Base-by-base conservation (phyloP, 2,797 vertebrate genomes). In the Typhlichthys subterraneus region DNA sequence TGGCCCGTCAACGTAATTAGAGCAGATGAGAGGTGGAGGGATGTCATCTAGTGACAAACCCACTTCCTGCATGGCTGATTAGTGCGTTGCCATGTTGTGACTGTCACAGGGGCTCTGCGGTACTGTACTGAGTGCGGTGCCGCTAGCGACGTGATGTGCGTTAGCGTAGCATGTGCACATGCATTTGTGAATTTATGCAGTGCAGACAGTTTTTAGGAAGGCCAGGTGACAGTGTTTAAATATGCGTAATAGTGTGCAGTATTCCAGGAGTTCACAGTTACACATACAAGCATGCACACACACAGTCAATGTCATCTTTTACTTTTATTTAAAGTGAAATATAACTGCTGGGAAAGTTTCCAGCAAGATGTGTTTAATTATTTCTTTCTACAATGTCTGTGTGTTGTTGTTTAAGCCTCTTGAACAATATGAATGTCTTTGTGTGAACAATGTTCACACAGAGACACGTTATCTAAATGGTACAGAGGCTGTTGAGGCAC, bases 381-480 rank as follows among this genome's bases (percentile, higher is more conserved):
- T 66, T 63, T 64, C 23, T 29, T 29, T 29, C 23, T 29, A 29
- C 3, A 29, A 29, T 29, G 23, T 76, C 69, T 77, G 88, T 85
- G 83, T 89, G 84, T 86, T 86, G 80, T 82, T 86, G 75, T 79
- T 69, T 55, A 62, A 59, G 60, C 62, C 64, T 66, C 5, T 52
- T 72, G 79, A 80, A 86, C 82, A 88, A 86, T 85, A 67, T 1
- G 10, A 29, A 29, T 29, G 23, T 29, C 23, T 23, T 23, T 23
- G 23, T 23, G 23, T 23, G 3, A 23, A 23, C 23, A 23, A 23
- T 23, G 51, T 48, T 77, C 76, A 74, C 83, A 90, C 82, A 85
- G 85, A 84, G 80, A 78, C 46, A 19, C 63, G 84, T 89, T 80
- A 86, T 86, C 88, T 88, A 84, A 79, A 83, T 61, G 57, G 76